Evolutionary conservation across 2,113 vertebrate genomes (phyloP), one percentile per base, ranked within the genome.

Genomic region (Ptilonorhynchus violaceus): DNA sequence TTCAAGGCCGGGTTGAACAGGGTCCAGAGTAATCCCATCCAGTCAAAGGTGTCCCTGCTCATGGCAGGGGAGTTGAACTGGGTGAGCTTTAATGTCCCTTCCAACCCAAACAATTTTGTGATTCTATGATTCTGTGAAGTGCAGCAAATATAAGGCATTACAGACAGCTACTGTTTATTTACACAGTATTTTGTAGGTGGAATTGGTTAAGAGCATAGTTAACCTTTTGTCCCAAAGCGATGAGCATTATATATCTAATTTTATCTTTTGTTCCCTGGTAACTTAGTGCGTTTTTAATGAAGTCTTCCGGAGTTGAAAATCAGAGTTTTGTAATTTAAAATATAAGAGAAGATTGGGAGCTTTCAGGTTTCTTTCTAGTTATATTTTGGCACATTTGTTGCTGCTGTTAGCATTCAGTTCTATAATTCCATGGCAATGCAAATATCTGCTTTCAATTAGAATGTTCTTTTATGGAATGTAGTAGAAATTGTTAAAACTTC

Each of bases 11-110:
- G 44, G 7, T 62, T 44, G 44, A 21, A 22, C 21, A 33, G 22
- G 17, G 14, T 0, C 0, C 25, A 35, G 21, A 76, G 37, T 53
- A 37, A 0, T 31, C 21, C 11, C 31, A 23, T 6, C 3, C 27
- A 8, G 33, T 68, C 44, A 33, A 4, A 68, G 21, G 33, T 44
- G 46, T 59, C 37, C 13, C 39, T 4, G 0, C 33, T 14, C 10
- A 0, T 52, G 33, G 46, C 46, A 37, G 33, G 22, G 27, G 6
- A 19, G 12, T 69, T 52, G 27, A 33, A 23, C 18, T 44, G 39
- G 4, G 33, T 77, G 27, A 69, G 46, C 33, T 60, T 60, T 60
- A 52, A 33, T 46, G 39, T 37, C 39, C 33, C 22, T 60, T 87
- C 46, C 39, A 69, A 19, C 18, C 33, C 22, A 60, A 44, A 60